Conservation (phyloP, 2,888 invertebrate species). For the Coelopa pilipes region DNA sequence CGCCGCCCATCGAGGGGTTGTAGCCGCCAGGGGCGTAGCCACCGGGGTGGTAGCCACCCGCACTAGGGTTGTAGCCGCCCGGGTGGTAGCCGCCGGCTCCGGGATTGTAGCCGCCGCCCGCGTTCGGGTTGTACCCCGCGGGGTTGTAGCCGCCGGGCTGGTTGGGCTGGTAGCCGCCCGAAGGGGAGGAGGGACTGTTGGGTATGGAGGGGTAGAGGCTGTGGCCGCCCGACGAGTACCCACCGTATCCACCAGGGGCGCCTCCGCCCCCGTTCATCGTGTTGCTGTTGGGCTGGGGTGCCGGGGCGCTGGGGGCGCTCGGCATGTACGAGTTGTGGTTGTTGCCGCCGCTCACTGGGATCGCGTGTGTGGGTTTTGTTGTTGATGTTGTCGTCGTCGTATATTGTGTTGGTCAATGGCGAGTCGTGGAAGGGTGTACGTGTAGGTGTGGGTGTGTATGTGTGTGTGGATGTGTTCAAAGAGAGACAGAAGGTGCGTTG, state of each 20-base stretch:
- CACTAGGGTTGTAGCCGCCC: conserved; percentile 58
- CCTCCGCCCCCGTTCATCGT: conserved; percentile 50
- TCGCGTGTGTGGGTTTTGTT: background rate
- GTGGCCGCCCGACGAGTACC: conserved; percentile 64
- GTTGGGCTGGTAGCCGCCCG: conserved; percentile 61
- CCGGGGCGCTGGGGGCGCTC: conserved; percentile 46
- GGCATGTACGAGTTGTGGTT: conserved; percentile 57
- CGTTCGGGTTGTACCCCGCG: conserved; percentile 53
- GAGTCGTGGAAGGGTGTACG: background rate
- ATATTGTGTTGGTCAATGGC: too few relatives aligned
- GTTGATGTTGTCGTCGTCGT: too few relatives aligned
- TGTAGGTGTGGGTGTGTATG: background rate
- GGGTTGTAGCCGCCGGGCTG: conserved; percentile 62
- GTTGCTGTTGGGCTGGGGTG: conserved; percentile 45
- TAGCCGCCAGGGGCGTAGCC: conserved; percentile 55
- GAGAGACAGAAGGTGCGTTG: background rate
- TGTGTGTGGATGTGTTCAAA: background rate
- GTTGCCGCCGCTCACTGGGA: conserved; percentile 50
- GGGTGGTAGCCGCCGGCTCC: conserved; percentile 58
- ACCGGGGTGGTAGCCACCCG: conserved; percentile 57
- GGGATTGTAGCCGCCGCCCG: conserved; percentile 51
- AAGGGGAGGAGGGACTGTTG: conserved; percentile 48
- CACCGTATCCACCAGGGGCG: conserved; percentile 56
- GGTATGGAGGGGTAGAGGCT: conserved; percentile 59
- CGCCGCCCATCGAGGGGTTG: conserved; percentile 45